Evolutionary conservation across 2,797 vertebrate genomes (phyloP).

Genomic region (Yasuhikotakia modesta): DNA sequence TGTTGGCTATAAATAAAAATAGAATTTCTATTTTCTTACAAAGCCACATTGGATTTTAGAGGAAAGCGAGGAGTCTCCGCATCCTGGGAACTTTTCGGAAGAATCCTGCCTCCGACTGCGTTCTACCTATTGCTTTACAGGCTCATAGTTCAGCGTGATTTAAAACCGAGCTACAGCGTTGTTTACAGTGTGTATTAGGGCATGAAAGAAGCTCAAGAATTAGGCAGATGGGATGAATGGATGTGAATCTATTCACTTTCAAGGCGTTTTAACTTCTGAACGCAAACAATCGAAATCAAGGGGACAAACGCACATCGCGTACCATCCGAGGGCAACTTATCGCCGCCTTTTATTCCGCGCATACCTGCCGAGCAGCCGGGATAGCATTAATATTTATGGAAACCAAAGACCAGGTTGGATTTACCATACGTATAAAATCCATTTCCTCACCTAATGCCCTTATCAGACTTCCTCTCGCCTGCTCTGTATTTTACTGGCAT

Average conservation of each 20-base stretch:
- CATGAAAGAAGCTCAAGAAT: constrained; percentile 33
- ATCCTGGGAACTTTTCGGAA: not conserved
- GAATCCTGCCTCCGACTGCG: constrained; percentile 6
- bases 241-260: constrained; percentile 27
- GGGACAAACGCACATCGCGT: not conserved
- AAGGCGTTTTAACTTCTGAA: constrained; percentile 16
- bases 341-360: constrained; percentile 55
- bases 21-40: too few species aligned
- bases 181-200: constrained; percentile 45
- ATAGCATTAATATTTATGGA: constrained; percentile 63
- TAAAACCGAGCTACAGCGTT: not conserved
- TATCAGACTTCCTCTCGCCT: constrained; percentile 54
- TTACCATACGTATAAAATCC: constrained; percentile 61
- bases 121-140: constrained; percentile 16
- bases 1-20: too few species aligned
- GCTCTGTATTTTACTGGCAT: constrained; percentile 32
- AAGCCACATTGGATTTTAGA: not conserved
- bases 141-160: constrained; percentile 29
- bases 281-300: constrained; percentile 5
- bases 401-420: constrained; percentile 57
- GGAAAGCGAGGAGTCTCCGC: not conserved
- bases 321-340: constrained; percentile 52
- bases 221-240: constrained; percentile 42
- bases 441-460: constrained; percentile 63
- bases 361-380: constrained; percentile 56